Percentiles rank a stretch among this genome's conserved stretches.
phyloP scores from a whole-genome alignment of 2,113 vertebrate genomes.

The Pristiophorus japonicus region DNA sequence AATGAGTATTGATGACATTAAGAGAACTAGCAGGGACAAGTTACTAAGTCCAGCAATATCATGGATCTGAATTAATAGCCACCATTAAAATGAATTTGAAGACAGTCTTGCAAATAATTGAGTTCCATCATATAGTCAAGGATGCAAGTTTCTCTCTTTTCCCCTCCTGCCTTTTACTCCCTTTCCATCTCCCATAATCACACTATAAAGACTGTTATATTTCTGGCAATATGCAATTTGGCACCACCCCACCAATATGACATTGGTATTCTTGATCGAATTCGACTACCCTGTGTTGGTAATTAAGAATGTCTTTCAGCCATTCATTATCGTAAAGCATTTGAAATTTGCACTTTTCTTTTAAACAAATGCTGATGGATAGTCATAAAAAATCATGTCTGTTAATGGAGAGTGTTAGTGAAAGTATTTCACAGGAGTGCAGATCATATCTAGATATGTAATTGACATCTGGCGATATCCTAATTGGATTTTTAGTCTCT shows the following conservation, averaged over 20 bases:
- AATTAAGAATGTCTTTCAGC: neutral
- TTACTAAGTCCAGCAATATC: neutral
- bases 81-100: neutral
- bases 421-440: neutral
- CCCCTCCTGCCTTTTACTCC: neutral
- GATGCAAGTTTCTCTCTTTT: neutral
- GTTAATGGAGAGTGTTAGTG: neutral
- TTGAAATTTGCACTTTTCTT: neutral
- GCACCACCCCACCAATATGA: neutral
- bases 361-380: neutral
- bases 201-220: neutral
- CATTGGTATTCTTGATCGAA: neutral
- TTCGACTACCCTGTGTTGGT: neutral
- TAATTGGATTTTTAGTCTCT: neutral
- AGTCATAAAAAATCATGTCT: constrained; percentile 8
- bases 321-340: neutral
- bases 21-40: neutral
- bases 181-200: neutral
- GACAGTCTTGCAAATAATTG: neutral
- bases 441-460: neutral
- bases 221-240: neutral
- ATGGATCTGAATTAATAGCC: neutral
- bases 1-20: neutral
- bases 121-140: neutral
- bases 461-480: constrained; percentile 1